Evolutionary conservation across 64 coral and sea anemone species (phyloP), one percentile per base, ranked within the genome.

Genomic region (Anthopleura sola): DNA sequence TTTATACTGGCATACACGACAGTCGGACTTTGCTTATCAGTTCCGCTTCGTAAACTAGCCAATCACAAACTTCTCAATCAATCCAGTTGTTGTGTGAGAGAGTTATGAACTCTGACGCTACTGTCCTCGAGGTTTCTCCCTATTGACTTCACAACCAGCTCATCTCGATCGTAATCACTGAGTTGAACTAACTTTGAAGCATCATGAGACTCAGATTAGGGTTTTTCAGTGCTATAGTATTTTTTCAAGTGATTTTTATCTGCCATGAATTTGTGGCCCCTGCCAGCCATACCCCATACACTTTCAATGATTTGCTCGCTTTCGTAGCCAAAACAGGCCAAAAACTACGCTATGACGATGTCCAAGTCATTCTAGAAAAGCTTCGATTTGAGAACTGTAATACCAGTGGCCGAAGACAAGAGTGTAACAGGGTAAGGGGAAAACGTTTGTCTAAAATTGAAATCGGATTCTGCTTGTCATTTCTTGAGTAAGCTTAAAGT

Each of bases 381-480:
- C 82, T 83, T 83, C 55, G 34, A 29, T 83, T 83, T 21, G 82
- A 83, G 47, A 34, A 83, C 47, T 83, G 82, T 34, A 31, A 21
- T 31, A 18, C 19, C 28, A 83, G 49, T 5, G 82, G 0, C 6
- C 44, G 82, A 83, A 83, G 58, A 57, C 23, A 83, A 33, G 82
- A 83, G n/a, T 83, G 82, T 55, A 55, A 83, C 12, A 49, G 8
- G 82, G 82, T 83, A 83, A 83, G 47, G 19, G 55, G 18, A 46
- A 44, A 71, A 16, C 10, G 31, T 71, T 32, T 29, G 20, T 18
- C 58, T 15, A 58, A 58, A 58, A 20, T 11, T 58, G 4, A 17
- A 5, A 58, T 58, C 11, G 55, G 55, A 58, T 58, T 58, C 4
- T 48, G 11, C 2, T 12, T 62, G 7, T n/a, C 24, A 24, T 24